These are phyloP conservation scores for Lasioglossum calceatum DNA, from an alignment of 2,888 invertebrate species.

Conservation along the genomic window DNA sequence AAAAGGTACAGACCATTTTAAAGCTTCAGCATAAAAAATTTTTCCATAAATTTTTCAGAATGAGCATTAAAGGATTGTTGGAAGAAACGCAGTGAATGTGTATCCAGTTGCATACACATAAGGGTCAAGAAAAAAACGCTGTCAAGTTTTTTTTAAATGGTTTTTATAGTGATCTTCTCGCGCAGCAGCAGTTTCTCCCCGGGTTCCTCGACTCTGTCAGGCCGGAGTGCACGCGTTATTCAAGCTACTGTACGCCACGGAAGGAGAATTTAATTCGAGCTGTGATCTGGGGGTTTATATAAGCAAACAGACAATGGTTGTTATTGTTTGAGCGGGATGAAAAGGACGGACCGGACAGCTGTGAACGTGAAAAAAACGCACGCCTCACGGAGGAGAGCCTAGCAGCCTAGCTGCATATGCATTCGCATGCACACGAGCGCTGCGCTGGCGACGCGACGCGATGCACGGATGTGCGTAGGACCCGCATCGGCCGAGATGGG, in stretches of 20 bases:
- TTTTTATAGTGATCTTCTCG: neutral
- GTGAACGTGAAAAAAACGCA: conserved; percentile 72
- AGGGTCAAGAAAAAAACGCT: neutral
- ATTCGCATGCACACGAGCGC: conserved; percentile 46
- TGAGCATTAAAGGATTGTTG: neutral
- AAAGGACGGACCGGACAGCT: conserved; percentile 73
- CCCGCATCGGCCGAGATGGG: conserved; percentile 58
- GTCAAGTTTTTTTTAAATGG: neutral
- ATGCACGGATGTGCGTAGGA: conserved; percentile 34
- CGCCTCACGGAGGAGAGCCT: conserved; percentile 48
- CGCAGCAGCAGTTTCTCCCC: neutral
- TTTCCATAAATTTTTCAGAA: too few relatives aligned
- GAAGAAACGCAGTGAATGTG: neutral
- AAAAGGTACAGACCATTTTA: too few relatives aligned
- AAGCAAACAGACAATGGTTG: conserved; percentile 77
- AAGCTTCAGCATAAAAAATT: too few relatives aligned
- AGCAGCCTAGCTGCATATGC: conserved; percentile 38
- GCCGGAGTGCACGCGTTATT: conserved; percentile 22
- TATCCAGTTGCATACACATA: neutral
- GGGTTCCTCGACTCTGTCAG: conserved; percentile 15
- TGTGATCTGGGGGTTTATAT: conserved; percentile 69
- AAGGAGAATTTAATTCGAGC: conserved; percentile 70
- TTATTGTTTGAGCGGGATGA: conserved; percentile 78
- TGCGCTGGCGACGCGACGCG: conserved; percentile 19
- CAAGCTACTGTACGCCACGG: conserved; percentile 33